phyloP scores from a whole-genome alignment of 2,888 invertebrate species.

The Gymnocheta viridis region DNA sequence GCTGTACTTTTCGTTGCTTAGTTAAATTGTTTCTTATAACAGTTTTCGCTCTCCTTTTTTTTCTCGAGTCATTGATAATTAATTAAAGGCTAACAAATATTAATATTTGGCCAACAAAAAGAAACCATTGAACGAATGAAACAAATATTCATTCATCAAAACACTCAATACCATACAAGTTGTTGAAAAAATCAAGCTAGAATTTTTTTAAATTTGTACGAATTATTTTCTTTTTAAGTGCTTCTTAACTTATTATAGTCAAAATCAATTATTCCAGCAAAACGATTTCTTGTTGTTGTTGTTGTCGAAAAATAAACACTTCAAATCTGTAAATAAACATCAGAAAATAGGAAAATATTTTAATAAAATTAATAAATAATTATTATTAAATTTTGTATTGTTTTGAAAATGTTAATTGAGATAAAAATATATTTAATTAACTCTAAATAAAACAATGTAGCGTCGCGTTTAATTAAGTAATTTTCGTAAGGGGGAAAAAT shows the following conservation, averaged over 20 bases:
- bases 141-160: neutral
- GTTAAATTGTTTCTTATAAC: neutral
- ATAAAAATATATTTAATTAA: neutral
- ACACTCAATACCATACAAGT: neutral
- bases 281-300: neutral
- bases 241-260: neutral
- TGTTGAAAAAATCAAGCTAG: neutral
- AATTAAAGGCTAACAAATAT: neutral
- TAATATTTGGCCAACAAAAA: constrained; percentile 8
- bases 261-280: constrained; percentile 16
- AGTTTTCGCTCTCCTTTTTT: neutral
- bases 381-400: neutral
- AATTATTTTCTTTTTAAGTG: constrained; percentile 7
- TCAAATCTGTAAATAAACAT: constrained; percentile 47
- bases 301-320: neutral
- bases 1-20: neutral
- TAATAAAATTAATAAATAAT: too few species aligned
- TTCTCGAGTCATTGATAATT: neutral
- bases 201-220: neutral
- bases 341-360: constrained; percentile 1
- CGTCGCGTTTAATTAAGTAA: neutral
- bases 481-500: neutral
- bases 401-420: neutral
- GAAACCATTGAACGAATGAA: constrained; percentile 6
- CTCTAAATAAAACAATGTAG: neutral